Percentiles rank a stretch among this genome's conserved stretches.
phyloP scores from a whole-genome alignment of 2,113 vertebrate species.

The Aix galericulata region DNA sequence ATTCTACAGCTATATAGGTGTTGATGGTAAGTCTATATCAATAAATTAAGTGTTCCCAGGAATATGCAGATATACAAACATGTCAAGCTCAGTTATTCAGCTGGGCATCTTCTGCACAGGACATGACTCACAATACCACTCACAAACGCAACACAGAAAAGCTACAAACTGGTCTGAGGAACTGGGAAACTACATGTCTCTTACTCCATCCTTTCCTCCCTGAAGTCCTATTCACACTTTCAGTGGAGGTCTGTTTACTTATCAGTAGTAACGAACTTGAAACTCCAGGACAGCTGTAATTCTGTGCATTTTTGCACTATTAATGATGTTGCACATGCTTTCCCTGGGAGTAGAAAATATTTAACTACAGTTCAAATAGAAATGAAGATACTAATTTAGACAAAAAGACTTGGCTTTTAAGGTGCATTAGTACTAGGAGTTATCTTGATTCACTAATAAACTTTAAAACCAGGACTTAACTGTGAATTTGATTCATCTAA shows the following conservation, averaged over 20 bases:
- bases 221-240: not conserved
- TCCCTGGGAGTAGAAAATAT: not conserved
- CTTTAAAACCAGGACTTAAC: not conserved
- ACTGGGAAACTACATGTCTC: not conserved
- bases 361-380: not conserved
- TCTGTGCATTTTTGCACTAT: not conserved
- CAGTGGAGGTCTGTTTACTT: not conserved
- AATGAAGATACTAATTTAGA: not conserved
- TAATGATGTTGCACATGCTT: not conserved
- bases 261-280: not conserved
- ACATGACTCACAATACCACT: rapidly evolving
- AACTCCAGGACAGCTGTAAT: not conserved
- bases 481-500: not conserved
- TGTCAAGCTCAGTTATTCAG: not conserved
- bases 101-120: not conserved
- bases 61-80: not conserved
- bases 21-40: not conserved
- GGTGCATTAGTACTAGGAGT: not conserved
- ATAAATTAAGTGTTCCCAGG: not conserved
- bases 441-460: not conserved
- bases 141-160: not conserved
- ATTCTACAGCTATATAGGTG: not conserved
- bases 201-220: not conserved
- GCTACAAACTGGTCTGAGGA: not conserved
- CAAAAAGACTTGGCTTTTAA: not conserved